phyloP scores from a whole-genome alignment of 2,888 invertebrate species.

The Ptilodon capucinus region DNA sequence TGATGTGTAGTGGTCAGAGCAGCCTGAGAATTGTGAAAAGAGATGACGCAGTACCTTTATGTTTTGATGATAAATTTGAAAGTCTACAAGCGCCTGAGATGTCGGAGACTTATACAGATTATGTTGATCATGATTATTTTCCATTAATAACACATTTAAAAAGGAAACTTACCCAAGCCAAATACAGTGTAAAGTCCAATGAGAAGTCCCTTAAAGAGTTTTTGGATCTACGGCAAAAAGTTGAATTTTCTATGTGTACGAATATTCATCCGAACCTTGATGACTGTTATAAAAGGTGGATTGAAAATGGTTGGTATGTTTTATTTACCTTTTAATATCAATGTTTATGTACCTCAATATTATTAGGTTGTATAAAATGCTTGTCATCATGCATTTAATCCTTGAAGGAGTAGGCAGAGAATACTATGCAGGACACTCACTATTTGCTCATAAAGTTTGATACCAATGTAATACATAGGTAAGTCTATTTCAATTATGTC shows the following conservation, averaged over 20 bases:
- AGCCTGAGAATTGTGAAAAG: conserved; percentile 48
- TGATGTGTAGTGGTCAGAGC: conserved; percentile 47
- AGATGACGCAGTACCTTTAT: conserved; percentile 60
- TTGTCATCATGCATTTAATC: too few relatives aligned
- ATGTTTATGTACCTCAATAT: too few relatives aligned
- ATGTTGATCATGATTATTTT: conserved; percentile 31
- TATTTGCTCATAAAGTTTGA: too few relatives aligned
- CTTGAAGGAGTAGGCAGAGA: too few relatives aligned
- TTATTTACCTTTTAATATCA: too few relatives aligned
- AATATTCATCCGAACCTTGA: conserved; percentile 43
- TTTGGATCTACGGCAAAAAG: conserved; percentile 49
- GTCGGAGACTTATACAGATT: conserved; percentile 2
- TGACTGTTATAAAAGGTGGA: conserved; percentile 40
- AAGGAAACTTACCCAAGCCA: conserved; percentile 59
- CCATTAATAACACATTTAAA: conserved; percentile 51
- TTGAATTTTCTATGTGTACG: conserved; percentile 48
- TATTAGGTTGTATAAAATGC: too few relatives aligned
- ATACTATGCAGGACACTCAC: too few relatives aligned
- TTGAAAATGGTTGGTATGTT: conserved; percentile 40
- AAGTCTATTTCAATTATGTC: too few relatives aligned
- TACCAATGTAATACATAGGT: too few relatives aligned
- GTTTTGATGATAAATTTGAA: conserved; percentile 64
- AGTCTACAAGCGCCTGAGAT: conserved; percentile 35
- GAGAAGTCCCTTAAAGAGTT: conserved; percentile 49
- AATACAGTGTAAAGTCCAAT: conserved; percentile 53